Evolutionary conservation across 2,113 vertebrate genomes (phyloP).

Genomic region (Pungitius pungitius): DNA sequence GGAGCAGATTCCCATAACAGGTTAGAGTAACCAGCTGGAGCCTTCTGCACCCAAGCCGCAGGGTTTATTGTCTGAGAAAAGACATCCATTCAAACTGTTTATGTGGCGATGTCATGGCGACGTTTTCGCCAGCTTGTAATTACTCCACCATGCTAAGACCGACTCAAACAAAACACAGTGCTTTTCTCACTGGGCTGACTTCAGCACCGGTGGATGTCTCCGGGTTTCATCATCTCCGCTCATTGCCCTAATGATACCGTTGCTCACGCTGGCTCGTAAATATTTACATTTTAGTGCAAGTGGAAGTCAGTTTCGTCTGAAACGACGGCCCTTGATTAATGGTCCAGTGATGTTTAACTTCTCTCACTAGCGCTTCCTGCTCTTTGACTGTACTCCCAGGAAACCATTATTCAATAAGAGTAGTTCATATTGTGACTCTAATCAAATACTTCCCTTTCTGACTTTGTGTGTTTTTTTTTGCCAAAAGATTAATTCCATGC

Average conservation of each 20-base stretch:
- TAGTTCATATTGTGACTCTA: not conserved
- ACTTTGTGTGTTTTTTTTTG: not conserved
- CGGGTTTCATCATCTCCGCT: conserved; percentile 50
- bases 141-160: conserved; percentile 33
- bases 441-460: not conserved
- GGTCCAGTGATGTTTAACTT: not conserved
- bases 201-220: conserved; percentile 18
- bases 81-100: conserved; percentile 47
- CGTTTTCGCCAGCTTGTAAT: conserved; percentile 47
- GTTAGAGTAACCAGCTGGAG: conserved; percentile 45
- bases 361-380: not conserved
- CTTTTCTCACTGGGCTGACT: conserved; percentile 1
- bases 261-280: conserved; percentile 13
- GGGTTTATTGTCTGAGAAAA: conserved; percentile 48
- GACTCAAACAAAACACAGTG: conserved; percentile 24
- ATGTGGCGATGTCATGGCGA: conserved; percentile 45
- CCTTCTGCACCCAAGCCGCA: conserved; percentile 14
- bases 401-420: not conserved
- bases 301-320: conserved; percentile 23
- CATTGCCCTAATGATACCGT: conserved; percentile 9
- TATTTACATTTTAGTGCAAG: conserved; percentile 20
- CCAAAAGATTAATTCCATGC: not conserved
- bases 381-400: conserved; percentile 1
- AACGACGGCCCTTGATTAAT: not conserved
- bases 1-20: conserved; percentile 48